Evolutionary conservation across 1,140 invertebrate genomes (phyloP), one percentile per base, ranked within the genome.

Genomic region (Polyergus mexicanus): DNA sequence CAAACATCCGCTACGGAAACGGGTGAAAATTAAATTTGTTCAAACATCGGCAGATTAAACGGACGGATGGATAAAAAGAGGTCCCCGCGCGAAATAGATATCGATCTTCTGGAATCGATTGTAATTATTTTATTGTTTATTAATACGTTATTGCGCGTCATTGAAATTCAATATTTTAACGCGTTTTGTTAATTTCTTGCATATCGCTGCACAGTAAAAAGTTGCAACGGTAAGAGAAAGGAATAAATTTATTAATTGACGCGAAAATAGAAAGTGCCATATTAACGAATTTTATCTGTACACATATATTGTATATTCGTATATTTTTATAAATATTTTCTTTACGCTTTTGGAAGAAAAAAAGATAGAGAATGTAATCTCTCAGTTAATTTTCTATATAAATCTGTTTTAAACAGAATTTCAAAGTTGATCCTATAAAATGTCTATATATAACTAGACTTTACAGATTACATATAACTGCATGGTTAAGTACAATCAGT

Each of bases 171-270:
- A 69, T 84, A 84, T 88, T 85, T 88, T 75, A 84, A 86, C 87
- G 62, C 76, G 60, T 62, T 88, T 83, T 88, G 68, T 88, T 87
- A 90, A 90, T 85, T 85, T 90, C 88, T 83, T 83, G 66, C 38
- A 35, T 81, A 66, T 81, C 51, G 19, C 16, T 38, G 78, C 66
- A 58, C 68, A 35, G 11, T n/a, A 44, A 72, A 81, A 63, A 32
- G 19, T 44, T 47, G 28, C 38, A 25, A n/a, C 25, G 25, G 4
- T 60, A 38, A 32, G 5, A 56, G 77, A 41, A 10, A 11, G 5
- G 13, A 78, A 44, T 54, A 80, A 80, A 80, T 69, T 80, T 68
- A 72, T 72, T 35, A 83, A 72, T 72, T 62, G 68, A 47, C 60
- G 11, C 56, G 77, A 32, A 35, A 58, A 38, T 32, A 38, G 19